A percentile compares a stretch with the other conserved stretches of the same genome.
Evolutionary conservation across 1,140 invertebrate species (phyloP).

Genomic region (Lanistes nyassanus): DNA sequence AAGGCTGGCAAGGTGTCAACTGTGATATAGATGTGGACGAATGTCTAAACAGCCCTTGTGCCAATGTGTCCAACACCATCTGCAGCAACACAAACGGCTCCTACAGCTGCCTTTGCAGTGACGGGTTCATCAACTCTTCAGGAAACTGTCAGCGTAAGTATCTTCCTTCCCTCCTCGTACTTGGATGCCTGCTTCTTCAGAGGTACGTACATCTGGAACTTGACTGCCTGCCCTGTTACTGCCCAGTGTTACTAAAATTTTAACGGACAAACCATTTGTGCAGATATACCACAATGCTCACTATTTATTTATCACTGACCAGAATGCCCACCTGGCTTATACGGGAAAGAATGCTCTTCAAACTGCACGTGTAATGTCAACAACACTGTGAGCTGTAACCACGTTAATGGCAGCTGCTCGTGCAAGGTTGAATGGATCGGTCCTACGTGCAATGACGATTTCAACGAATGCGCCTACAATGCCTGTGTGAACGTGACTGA

Average conservation of each 20-base stretch:
- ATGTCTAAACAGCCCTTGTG: neutral
- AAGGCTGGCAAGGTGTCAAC: neutral
- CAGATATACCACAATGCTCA: neutral
- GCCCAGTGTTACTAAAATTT: no score
- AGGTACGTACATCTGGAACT: no score
- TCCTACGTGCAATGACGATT: neutral
- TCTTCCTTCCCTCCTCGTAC: neutral
- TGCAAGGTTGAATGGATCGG: conserved; percentile 6
- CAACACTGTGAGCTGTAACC: neutral
- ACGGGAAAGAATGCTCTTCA: conserved; percentile 5
- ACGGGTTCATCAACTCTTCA: neutral
- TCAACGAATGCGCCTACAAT: conserved; percentile 56
- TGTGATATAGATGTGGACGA: neutral
- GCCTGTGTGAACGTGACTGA: conserved; percentile 53
- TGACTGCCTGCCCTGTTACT: no score
- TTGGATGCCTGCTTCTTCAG: neutral
- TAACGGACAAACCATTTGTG: no score
- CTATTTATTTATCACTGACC: neutral
- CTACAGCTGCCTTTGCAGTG: neutral
- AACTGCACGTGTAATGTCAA: conserved; percentile 1
- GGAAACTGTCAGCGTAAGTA: neutral
- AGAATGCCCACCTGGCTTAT: conserved; percentile 22
- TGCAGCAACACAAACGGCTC: neutral
- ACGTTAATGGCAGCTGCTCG: conserved; percentile 2
- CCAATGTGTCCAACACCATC: neutral